Conservation (phyloP, 2,888 invertebrate species). For the Cheiracanthium punctorium region DNA sequence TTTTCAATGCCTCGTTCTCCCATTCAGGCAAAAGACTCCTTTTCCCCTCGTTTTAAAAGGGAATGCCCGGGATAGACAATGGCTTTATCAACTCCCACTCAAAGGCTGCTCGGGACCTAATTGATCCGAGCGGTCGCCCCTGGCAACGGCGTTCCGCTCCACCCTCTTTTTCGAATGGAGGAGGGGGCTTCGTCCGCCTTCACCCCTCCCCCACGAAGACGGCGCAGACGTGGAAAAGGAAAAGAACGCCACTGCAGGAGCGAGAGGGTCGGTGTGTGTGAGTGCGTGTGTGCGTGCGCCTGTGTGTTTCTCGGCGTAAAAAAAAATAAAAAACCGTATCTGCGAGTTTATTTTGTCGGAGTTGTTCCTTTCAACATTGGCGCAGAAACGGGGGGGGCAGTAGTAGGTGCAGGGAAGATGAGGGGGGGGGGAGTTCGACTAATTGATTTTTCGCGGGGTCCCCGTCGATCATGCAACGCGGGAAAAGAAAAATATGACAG, state of each 20-base stretch:
- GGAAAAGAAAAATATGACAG: conserved; percentile 17
- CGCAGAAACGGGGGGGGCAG: conserved; percentile 6
- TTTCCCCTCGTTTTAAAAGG: conserved; percentile 32
- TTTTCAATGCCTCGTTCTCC: conserved; percentile 52
- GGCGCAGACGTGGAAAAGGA: conserved; percentile 10
- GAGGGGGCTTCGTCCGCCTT: not conserved
- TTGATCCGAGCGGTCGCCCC: conserved; percentile 62
- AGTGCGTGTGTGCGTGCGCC: too few species aligned
- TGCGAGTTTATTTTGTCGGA: conserved; percentile 15
- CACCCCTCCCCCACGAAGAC: conserved; percentile 9
- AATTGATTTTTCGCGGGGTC: conserved; percentile 7
- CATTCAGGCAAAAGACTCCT: conserved; percentile 54
- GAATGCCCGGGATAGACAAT: conserved; percentile 55
- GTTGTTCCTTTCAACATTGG: conserved; percentile 15
- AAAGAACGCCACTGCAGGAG: conserved; percentile 15
- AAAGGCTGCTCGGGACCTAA: conserved; percentile 54
- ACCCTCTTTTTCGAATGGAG: conserved; percentile 65
- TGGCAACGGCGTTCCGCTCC: conserved; percentile 66
- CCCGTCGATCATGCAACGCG: conserved; percentile 13
- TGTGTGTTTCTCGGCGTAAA: not conserved
- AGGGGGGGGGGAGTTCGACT: not conserved
- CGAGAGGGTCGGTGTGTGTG: too few species aligned
- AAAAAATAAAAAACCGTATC: conserved; percentile 1
- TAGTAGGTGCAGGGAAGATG: too few species aligned
- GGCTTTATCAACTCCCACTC: conserved; percentile 67